Conservation (phyloP, 1,140 invertebrate species). For the Drosophila kikkawai region DNA sequence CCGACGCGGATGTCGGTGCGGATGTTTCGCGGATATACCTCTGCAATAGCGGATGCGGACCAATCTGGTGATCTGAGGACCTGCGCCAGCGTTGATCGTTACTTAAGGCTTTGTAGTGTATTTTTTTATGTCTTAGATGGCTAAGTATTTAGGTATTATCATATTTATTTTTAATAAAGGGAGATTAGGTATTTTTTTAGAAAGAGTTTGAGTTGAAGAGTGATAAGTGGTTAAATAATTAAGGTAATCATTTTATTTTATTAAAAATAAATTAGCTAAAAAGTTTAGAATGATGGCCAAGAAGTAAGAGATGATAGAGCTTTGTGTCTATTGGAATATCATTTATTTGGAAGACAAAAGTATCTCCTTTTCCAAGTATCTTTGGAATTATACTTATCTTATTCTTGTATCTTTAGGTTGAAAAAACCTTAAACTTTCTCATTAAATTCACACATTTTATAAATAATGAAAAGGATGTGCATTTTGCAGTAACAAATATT, state of each 20-base stretch:
- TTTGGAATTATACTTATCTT: no score
- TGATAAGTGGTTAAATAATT: background rate
- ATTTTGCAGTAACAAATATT: background rate
- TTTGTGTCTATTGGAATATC: background rate
- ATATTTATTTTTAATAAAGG: slow-evolving; percentile 30
- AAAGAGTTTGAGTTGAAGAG: background rate
- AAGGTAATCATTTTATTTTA: no score
- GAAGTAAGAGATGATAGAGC: background rate
- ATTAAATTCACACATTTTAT: background rate
- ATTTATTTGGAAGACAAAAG: background rate
- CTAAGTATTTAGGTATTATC: slow-evolving; percentile 29
- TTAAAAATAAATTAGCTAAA: background rate
- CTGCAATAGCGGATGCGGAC: slow-evolving; percentile 21
- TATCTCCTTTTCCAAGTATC: background rate
- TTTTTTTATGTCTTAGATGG: slow-evolving; percentile 11
- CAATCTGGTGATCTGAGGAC: slow-evolving; percentile 38
- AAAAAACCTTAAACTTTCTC: background rate
- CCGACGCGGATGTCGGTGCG: slow-evolving; percentile 49
- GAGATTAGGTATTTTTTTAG: background rate
- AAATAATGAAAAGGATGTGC: background rate
- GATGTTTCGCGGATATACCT: slow-evolving; percentile 30
- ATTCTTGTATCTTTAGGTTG: background rate
- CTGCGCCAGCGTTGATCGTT: slow-evolving; percentile 28
- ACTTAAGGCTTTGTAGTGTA: slow-evolving; percentile 11
- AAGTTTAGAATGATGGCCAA: background rate